phyloP scores from a whole-genome alignment of 2,888 invertebrate species.

The Microplitis deprimator region DNA sequence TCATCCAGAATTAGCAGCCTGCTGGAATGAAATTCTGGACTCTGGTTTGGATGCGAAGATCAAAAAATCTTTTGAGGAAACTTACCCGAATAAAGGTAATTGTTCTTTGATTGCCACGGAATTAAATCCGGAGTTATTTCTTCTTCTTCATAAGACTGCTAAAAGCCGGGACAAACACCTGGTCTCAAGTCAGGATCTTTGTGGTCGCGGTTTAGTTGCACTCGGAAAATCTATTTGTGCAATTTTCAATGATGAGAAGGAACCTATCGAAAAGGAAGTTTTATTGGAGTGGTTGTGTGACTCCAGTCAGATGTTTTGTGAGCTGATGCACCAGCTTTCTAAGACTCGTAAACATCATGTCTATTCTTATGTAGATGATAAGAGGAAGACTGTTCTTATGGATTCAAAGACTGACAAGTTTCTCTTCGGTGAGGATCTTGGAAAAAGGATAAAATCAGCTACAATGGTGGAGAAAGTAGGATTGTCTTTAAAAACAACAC shows the following conservation, averaged over 20 bases:
- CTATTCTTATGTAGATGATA: neutral
- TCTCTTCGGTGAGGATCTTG: neutral
- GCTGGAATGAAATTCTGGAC: too few relatives aligned
- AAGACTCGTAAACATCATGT: neutral
- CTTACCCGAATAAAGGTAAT: constrained; percentile 43
- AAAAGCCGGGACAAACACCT: constrained; percentile 38
- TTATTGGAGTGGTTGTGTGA: neutral
- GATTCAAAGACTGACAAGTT: neutral
- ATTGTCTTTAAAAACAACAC: neutral
- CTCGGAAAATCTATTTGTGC: constrained; percentile 38
- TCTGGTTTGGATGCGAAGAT: too few relatives aligned
- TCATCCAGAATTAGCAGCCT: too few relatives aligned
- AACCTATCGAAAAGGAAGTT: neutral
- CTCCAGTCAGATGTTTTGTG: neutral
- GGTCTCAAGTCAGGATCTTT: neutral
- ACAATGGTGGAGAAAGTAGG: neutral
- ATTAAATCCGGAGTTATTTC: constrained; percentile 39
- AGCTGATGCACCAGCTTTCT: neutral
- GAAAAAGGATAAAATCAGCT: neutral
- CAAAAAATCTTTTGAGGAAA: constrained; percentile 32
- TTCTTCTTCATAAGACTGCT: constrained; percentile 35
- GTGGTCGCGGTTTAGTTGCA: neutral
- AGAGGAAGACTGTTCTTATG: neutral
- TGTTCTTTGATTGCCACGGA: constrained; percentile 8
- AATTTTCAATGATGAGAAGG: constrained; percentile 33